These are phyloP conservation scores for Ectobius pallidus DNA, from an alignment of 2,888 invertebrate species.

Conservation along the genomic window DNA sequence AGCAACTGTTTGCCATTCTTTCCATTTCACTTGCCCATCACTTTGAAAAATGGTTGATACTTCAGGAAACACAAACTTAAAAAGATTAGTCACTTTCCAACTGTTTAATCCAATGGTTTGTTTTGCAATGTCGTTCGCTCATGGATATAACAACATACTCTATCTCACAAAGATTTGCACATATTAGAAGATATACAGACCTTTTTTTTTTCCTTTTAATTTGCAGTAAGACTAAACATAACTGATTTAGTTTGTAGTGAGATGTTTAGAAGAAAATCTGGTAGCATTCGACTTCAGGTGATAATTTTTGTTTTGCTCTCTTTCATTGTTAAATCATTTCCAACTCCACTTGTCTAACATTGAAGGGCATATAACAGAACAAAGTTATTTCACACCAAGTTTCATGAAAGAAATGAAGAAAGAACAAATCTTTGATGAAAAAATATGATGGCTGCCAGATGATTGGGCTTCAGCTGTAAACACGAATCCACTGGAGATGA, in stretches of 20 bases:
- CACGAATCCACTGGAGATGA: constrained; percentile 35
- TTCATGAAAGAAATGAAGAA: constrained; percentile 22
- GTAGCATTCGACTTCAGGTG: constrained; percentile 28
- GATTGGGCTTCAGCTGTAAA: constrained; percentile 28
- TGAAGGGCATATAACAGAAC: constrained; percentile 24
- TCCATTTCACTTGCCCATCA: not conserved
- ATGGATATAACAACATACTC: not conserved
- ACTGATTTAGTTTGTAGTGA: constrained; percentile 35
- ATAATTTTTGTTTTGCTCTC: constrained; percentile 20
- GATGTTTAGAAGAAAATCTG: constrained; percentile 34
- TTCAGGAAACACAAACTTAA: constrained; percentile 8
- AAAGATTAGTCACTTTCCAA: not conserved
- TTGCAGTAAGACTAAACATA: constrained; percentile 33
- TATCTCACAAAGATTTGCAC: constrained; percentile 35
- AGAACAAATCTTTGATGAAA: constrained; percentile 23
- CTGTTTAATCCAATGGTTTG: too few species aligned
- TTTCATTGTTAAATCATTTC: constrained; percentile 22
- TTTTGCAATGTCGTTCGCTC: not conserved
- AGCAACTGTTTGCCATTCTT: constrained; percentile 20
- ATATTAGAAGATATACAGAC: constrained; percentile 30
- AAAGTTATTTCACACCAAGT: constrained; percentile 27
- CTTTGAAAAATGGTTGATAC: not conserved
- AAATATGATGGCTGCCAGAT: constrained; percentile 28
- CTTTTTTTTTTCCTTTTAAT: too few species aligned
- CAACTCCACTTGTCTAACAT: constrained; percentile 32